Base-by-base conservation (phyloP, 1,140 invertebrate species). In the Asobara japonica region DNA sequence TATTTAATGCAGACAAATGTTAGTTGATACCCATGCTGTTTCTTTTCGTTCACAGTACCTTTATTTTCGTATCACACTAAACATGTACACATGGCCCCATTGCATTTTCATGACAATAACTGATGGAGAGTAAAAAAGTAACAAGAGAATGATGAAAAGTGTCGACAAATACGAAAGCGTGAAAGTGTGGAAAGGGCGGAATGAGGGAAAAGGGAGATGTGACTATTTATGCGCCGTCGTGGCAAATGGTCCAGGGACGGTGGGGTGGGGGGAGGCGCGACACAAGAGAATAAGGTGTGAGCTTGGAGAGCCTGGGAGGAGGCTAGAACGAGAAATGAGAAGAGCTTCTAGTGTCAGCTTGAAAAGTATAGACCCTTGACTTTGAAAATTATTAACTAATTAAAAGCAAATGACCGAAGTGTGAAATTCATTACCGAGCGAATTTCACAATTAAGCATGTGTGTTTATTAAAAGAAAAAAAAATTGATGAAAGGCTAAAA, bases 91-190 rank as follows among this genome's bases (percentile, higher is more conserved):
- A 25, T 56, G 22, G 22, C 20, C 51, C 41, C 18, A 10, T 18
- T 56, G 25, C 51, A 56, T 56, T 25, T 56, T 18, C 51, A 1
- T 22, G 51, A 56, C 51, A 56, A 27, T 56, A 56, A 56, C 7
- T 56, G 51, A 56, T 27, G 51, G 20, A 56, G 51, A 27, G 51
- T 22, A 25, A 25, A 71, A 61, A 64, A 71, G 45, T 71, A 71
- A 64, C 36, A 71, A 71, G 31, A 41, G 65, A 16, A 45, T 6
- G 41, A 71, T 71, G 69, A 71, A 71, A 65, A 71, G 69, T 71
- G 60, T 36, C 56, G 60, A 64, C 36, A 61, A 61, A 38, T 36
- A 61, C 22, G 36, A 38, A 10, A 45, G 33, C 22, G 36, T 36
- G 13, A 51, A 51, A 48, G 31, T 22, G 38, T 29, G 38, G 18